Evolutionary conservation across 1,140 invertebrate species (phyloP), one percentile per base, ranked within the genome.

Genomic region (Lerema accius): DNA sequence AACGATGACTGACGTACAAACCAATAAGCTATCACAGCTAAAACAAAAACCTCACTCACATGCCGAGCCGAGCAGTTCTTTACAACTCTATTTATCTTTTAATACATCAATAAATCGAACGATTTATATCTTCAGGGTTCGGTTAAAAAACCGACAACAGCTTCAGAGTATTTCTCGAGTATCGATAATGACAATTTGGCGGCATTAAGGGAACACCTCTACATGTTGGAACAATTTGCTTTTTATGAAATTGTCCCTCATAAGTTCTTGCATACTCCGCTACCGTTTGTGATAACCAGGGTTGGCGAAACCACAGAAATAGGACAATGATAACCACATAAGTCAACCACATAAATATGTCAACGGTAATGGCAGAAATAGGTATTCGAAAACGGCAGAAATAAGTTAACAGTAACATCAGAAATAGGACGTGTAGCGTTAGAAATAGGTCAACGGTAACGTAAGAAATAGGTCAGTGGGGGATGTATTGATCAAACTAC

Each of bases 101-200:
- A 42, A 42, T 42, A 28, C 9, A 13, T 26, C 15, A 56, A 56
- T 56, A 56, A 56, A 56, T 16, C 14, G 26, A 14, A 42, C 40
- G 53, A 56, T 56, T 32, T 56, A 56, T 56, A 32, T 43, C 9
- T 32, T n/a, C 26, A 56, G 28, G 9, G 37, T 10, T 10, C 32
- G 11, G 3, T 45, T 4, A 35, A 56, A 56, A 56, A 56, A 45
- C 40, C 35, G 1, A 13, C 35, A 10, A 51, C 40, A 45, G 16
- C 40, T 3, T 3, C 2, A 26, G 42, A 16, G 53, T 28, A 56
- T 45, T 39, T 23, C 35, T 56, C 23, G 10, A 35, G 53, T 45
- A 43, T 26, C 53, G 43, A 56, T 56, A 56, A 46, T 58, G 42
- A 46, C 55, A 58, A 58, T 58, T 58, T 58, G 55, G 42, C 42